Base-by-base conservation (phyloP, 2,888 invertebrate genomes). In the Zonitis immaculata region DNA sequence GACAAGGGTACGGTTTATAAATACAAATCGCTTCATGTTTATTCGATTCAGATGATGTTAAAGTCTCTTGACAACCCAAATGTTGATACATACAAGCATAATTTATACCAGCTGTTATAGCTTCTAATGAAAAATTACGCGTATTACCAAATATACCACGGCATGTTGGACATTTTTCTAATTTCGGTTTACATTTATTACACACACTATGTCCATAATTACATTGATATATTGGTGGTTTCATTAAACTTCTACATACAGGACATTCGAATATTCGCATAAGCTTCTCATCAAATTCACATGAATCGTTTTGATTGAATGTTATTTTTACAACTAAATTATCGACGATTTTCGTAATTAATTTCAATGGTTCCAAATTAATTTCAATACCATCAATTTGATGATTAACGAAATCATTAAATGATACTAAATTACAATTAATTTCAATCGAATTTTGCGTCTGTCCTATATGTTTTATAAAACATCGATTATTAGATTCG, bases 141-240 rank as follows among this genome's bases (percentile, higher is more conserved):
- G 69, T 71, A 44, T 61, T 68, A 28, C 70, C 72, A 56, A 71
- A 71, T 20, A 62, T 56, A 1, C 65, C 62, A 35, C 70, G 60
- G 44, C 73, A 73, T 2, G 66, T 71, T 8, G 73, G 73, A 47
- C 73, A 73, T 45, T 66, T 67, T 20, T 66, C 66, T 25, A 72
- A 46, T 51, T 68, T 65, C 9, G 70, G 68, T 12, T 66, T 60
- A 49, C 73, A 73, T 16, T 58, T 57, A 54, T 67, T 68, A 54
- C 73, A 73, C 26, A 73, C 60, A 46, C 71, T 72, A 53, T 73
- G 73, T 0, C 73, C 72, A 14, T 66, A 62, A 44, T 68, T 63
- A 51, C 73, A 73, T 49, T 72, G 73, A 42, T 60, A 70, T 48
- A 73, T 73, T 1, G 72, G 73, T 1, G 72, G 71, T 48, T 66